Conservation (phyloP, 2,888 invertebrate species). For the Kryphioiulus occultus region DNA sequence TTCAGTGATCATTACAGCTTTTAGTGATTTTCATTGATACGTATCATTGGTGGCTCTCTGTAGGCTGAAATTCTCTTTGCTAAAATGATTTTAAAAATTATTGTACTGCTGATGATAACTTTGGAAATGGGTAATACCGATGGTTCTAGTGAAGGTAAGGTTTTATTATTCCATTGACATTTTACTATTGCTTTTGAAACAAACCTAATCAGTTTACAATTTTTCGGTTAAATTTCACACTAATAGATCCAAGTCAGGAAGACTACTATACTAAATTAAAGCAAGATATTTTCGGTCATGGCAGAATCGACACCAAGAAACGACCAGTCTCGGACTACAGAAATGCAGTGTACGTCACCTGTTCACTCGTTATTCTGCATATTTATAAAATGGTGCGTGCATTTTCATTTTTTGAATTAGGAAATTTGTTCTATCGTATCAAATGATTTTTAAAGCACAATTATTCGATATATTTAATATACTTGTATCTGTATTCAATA, state of each 20-base stretch:
- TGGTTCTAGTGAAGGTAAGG: not conserved
- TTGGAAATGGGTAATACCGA: not conserved
- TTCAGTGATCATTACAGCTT: not conserved
- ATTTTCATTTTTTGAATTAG: not conserved
- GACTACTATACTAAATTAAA: slow-evolving; percentile 3
- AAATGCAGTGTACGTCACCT: not conserved
- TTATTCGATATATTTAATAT: too few relatives aligned
- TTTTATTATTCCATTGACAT: not conserved
- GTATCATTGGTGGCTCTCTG: not conserved
- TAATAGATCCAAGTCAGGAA: not conserved
- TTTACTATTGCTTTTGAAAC: too few relatives aligned
- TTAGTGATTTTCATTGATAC: not conserved
- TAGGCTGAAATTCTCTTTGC: not conserved
- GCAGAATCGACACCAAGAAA: not conserved
- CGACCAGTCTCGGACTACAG: not conserved
- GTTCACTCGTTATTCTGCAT: not conserved
- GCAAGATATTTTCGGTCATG: not conserved
- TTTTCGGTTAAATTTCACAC: not conserved
- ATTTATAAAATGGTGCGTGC: slow-evolving; percentile 2
- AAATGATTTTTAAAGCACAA: too few relatives aligned
- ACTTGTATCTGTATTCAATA: too few relatives aligned
- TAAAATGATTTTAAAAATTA: not conserved
- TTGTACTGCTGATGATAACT: not conserved
- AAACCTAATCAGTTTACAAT: too few relatives aligned
- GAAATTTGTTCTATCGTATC: too few relatives aligned